Evolutionary conservation across 2,113 vertebrate species (phyloP).

Genomic region (Sylvia atricapilla): DNA sequence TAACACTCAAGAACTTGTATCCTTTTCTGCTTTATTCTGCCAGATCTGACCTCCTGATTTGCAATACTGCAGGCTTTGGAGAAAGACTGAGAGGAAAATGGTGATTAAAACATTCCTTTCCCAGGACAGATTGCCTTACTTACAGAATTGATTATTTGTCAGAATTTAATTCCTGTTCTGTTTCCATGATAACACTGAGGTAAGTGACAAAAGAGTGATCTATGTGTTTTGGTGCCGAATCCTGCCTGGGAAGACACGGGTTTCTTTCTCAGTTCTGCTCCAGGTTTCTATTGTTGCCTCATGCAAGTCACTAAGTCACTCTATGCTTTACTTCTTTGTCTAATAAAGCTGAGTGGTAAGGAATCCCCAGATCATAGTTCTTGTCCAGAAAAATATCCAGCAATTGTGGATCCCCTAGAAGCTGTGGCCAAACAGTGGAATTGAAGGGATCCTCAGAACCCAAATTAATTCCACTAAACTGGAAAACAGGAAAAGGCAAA

Average conservation of each 20-base stretch:
- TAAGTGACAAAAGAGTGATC: neutral
- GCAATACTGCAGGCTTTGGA: neutral
- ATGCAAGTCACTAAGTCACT: neutral
- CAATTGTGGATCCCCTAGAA: neutral
- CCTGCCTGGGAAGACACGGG: neutral
- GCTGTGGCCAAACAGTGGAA: neutral
- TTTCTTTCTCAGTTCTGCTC: neutral
- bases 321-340: neutral
- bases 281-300: neutral
- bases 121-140: neutral
- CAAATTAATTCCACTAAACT: neutral
- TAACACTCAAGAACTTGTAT: neutral
- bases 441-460: neutral
- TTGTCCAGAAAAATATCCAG: neutral
- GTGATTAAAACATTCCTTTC: neutral
- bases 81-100: neutral
- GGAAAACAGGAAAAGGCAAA: neutral
- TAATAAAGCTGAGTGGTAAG: neutral
- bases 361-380: accelerated
- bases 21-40: neutral
- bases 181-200: neutral
- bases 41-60: neutral
- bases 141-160: neutral
- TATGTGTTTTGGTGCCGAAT: neutral
- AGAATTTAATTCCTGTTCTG: neutral